Conservation (phyloP, 1,140 invertebrate genomes). For the Limonius californicus region DNA sequence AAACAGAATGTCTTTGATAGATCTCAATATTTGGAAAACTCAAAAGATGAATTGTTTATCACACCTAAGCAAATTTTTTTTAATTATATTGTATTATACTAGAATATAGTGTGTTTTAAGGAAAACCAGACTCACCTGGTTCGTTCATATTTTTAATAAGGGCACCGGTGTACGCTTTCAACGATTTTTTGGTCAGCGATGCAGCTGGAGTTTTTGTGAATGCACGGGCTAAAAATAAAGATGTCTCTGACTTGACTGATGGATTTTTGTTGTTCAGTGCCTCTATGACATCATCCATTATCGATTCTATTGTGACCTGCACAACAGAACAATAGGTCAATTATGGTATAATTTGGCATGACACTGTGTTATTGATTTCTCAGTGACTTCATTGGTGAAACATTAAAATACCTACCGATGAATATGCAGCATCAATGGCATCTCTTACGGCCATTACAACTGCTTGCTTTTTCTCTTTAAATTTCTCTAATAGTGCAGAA, state of each 20-base stretch:
- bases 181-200: constrained; percentile 85
- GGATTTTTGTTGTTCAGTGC: constrained; percentile 95
- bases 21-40: no score
- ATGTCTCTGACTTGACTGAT: constrained; percentile 87
- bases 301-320: constrained; percentile 79
- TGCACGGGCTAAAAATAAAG: constrained; percentile 79
- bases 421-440: constrained; percentile 88
- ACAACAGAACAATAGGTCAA: constrained; percentile 40
- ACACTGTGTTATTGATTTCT: no score
- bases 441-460: constrained; percentile 84
- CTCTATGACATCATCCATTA: constrained; percentile 79
- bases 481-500: constrained; percentile 85
- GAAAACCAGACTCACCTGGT: constrained; percentile 55
- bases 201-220: constrained; percentile 76
- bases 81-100: constrained; percentile 13
- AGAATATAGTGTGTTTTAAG: neutral
- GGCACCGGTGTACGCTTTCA: constrained; percentile 79
- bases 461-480: constrained; percentile 95
- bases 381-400: no score
- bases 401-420: constrained; percentile 48
- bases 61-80: constrained; percentile 8
- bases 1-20: no score
- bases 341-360: constrained; percentile 14
- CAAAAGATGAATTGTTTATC: no score
- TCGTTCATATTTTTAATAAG: constrained; percentile 86